Base-by-base conservation (phyloP, 2,888 invertebrate species). In the Drosophila borealis region DNA sequence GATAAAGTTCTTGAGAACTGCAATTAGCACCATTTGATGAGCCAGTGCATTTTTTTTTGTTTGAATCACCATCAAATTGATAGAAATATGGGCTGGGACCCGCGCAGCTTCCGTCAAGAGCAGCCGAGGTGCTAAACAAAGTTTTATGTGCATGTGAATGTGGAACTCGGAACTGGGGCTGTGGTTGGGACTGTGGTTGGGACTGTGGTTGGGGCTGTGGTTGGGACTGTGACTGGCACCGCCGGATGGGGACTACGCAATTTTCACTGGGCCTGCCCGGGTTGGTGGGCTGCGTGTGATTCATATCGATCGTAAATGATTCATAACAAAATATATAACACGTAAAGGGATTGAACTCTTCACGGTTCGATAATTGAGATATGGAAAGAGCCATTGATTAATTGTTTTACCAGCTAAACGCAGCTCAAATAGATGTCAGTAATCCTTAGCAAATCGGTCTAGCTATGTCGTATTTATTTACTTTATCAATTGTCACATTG, bases 21-120 rank as follows among this genome's bases (percentile, higher is more conserved):
- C 44, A 77, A 77, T 75, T 75, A 75, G 41, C 75, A 75, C 74
- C 14, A 17, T 11, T 21, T n/a, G 48, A 37, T 74, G 69, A 72
- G 39, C 49, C 39, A 63, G 29, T 77, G 63, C 67, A 77, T 49
- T 59, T 17, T n/a, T 25, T 19, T 61, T 41, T 21, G n/a, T n/a
- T 39, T 70, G 63, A 68, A 65, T 73, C 63, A 64, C 48, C 39
- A 21, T 39, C 49, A 37, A 17, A 17, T 69, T 70, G 39, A 66
- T 59, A 62, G 59, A 68, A 45, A 62, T 50, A 25, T 61, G 61
- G 51, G 25, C 29, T 8, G 55, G 36, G 45, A 41, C 3, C 29
- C 36, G 34, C 5, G 56, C 34, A 17, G 56, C 75, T 75, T 75
- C 75, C 75, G 75, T 51, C 9, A 57, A 65, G 44, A 21, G 37